phyloP scores from a whole-genome alignment of 2,113 vertebrate genomes.

The Ailurus styani region DNA sequence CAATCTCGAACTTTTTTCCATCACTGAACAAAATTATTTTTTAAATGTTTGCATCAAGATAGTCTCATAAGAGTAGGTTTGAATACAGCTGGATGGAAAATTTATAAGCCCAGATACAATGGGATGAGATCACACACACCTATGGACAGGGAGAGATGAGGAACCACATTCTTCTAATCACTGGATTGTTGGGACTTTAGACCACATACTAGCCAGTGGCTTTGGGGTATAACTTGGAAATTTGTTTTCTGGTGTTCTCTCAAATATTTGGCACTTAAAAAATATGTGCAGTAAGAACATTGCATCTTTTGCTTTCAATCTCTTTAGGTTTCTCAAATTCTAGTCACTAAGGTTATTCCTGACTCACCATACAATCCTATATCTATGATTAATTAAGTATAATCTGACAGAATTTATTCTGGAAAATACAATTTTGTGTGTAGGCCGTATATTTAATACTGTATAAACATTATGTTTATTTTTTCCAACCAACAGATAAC shows the following conservation, averaged over 20 bases:
- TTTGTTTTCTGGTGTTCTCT: not conserved
- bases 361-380: not conserved
- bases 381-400: not conserved
- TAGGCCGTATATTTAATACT: not conserved
- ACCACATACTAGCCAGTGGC: not conserved
- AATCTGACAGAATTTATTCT: not conserved
- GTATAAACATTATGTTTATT: not conserved
- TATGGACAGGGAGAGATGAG: not conserved
- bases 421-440: not conserved
- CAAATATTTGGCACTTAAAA: not conserved
- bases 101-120: not conserved
- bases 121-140: not conserved
- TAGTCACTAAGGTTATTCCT: not conserved
- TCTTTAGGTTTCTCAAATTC: not conserved
- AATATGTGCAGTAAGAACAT: not conserved
- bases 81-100: not conserved
- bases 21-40: not conserved
- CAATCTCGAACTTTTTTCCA: not conserved
- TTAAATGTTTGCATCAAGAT: not conserved
- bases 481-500: not conserved
- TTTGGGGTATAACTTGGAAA: not conserved
- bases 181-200: not conserved
- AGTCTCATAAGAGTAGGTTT: not conserved
- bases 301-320: not conserved
- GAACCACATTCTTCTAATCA: not conserved